These are phyloP conservation scores for Sarotherodon lohbergeri DNA, from an alignment of 2,113 vertebrate genomes.

Conservation along the genomic window DNA sequence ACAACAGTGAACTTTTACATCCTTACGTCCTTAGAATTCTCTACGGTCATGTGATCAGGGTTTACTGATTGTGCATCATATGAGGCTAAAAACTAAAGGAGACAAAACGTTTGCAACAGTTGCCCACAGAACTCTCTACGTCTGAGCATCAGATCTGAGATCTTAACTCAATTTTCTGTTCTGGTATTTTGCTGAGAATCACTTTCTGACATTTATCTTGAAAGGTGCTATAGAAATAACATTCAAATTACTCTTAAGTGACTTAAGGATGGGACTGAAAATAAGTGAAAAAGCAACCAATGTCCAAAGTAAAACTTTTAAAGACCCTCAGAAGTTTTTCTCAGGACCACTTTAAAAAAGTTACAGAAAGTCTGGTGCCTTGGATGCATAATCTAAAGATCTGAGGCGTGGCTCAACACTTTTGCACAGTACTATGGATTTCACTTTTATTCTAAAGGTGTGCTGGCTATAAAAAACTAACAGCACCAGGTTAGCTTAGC, in stretches of 20 bases:
- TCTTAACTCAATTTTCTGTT: rapidly evolving
- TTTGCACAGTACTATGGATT: neutral
- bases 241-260: neutral
- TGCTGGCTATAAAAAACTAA: neutral
- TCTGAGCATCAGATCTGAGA: neutral
- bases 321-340: neutral
- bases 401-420: rapidly evolving
- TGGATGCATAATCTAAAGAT: neutral
- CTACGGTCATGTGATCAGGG: neutral
- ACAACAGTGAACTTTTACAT: neutral
- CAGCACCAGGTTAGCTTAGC: neutral
- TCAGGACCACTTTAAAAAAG: neutral
- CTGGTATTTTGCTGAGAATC: neutral
- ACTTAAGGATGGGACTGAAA: neutral
- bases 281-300: neutral
- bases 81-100: neutral
- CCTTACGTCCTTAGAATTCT: rapidly evolving
- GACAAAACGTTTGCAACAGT: neutral
- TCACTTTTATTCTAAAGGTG: neutral
- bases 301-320: neutral
- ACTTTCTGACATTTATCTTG: neutral
- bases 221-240: neutral
- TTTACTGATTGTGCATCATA: neutral
- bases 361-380: neutral
- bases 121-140: neutral